Evolutionary conservation across 2,797 vertebrate species (phyloP).

Genomic region (Erethizon dorsatum): DNA sequence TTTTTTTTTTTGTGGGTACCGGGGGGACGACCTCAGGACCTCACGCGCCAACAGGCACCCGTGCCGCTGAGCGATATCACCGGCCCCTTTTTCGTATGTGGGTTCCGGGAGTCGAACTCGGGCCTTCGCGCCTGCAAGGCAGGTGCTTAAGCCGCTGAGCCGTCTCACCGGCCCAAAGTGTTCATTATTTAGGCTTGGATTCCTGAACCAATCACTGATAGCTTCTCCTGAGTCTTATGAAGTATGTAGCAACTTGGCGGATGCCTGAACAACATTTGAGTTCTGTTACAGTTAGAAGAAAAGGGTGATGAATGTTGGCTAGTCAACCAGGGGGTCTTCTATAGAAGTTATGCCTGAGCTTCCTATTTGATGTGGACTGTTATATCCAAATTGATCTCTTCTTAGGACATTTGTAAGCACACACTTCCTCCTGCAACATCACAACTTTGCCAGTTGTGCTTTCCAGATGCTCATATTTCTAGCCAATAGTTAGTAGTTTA

Average conservation of each 20-base stretch:
- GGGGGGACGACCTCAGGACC: no score
- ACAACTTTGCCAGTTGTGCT: conserved; percentile 70
- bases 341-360: neutral
- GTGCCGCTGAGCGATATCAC: no score
- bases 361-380: no score
- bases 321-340: neutral
- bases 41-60: no score
- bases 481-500: conserved; percentile 92
- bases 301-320: fast-evolving
- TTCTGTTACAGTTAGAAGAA: neutral
- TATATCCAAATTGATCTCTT: neutral
- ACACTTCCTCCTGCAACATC: conserved; percentile 72
- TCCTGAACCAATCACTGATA: neutral
- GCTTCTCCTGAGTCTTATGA: neutral
- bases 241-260: no score
- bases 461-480: conserved; percentile 90
- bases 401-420: conserved; percentile 70
- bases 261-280: neutral
- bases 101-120: no score
- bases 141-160: no score
- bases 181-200: neutral
- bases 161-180: no score
- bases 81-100: no score
- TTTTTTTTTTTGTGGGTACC: no score
- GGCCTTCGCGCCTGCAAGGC: no score